Base-by-base conservation (phyloP, 23 tunicate genomes). In the Oikopleura vanhoeffeni region DNA sequence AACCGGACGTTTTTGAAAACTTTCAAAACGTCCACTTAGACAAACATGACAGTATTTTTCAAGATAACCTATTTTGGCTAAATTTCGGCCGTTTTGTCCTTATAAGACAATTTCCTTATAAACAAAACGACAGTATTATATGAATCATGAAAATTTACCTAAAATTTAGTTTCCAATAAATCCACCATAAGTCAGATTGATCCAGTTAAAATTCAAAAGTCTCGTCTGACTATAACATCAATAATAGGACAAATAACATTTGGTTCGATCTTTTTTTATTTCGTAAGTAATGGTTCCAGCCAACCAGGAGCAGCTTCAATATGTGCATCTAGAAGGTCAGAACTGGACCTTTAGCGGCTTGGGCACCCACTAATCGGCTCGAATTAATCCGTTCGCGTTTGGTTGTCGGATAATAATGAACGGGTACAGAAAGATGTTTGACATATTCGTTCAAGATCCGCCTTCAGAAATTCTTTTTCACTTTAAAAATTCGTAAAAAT, bases 121-220 rank as follows among this genome's bases (percentile, higher is more conserved):
- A n/a, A n/a, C n/a, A n/a, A n/a, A n/a, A n/a, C n/a, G n/a, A n/a
- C n/a, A n/a, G n/a, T n/a, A n/a, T n/a, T n/a, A n/a, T n/a, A n/a
- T n/a, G n/a, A n/a, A n/a, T n/a, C n/a, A n/a, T n/a, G n/a, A n/a
- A 49, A 49, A 38, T 30, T 13, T 3, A 94, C 27, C 98, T 89
- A 85, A 94, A 94, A 85, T 94, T 94, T 8, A 94, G 89, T 83
- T 94, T 94, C 98, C 98, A 94, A 77, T 94, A 41, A 94, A 94
- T 0, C 98, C 98, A 1, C 98, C 98, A 83, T 94, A 94, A 41
- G 98, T 94, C 98, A 94, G 87, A 83, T 94, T 95, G 95, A 90
- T 75, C 98, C 98, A 34, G 87, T 89, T 84, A 90, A 85, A 90
- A 94, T 60, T 90, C 96, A 83, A 93, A 93, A 2, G 89, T 90